Evolutionary conservation across 2,113 vertebrate genomes (phyloP), one percentile per base, ranked within the genome.

Genomic region (Caranx melampygus): DNA sequence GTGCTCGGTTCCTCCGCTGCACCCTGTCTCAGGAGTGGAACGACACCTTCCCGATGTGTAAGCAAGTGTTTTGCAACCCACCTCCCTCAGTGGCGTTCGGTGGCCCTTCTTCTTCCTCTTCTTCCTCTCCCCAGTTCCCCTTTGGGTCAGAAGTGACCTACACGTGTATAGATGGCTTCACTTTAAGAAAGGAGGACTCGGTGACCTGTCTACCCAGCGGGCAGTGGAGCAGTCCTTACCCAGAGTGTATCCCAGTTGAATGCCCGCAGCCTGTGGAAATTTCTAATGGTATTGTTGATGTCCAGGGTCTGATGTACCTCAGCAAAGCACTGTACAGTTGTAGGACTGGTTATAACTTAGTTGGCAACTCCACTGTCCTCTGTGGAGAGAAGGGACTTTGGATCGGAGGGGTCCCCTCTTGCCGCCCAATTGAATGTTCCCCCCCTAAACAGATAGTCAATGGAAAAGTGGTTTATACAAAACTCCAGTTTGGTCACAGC

Each of bases 271-370:
- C 98, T 9, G 95, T 95, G 79, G 97, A 98, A 92, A 95, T 98
- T 82, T 91, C 84, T 34, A 95, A 98, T 0, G 97, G 98, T 20
- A 97, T 99, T 72, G 95, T 98, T 3, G 97, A 99, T 26, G 97
- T 98, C 7, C 98, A 99, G 84, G 98, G 98, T n/a, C 95, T 99
- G 60, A 97, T 97, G 84, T 99, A 98, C 85, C 97, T 99, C 67
- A 99, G 97, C 91, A 97, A 96, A 67, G 98, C 97, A 0, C 92
- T 97, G 35, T 99, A 99, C 77, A 97, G 96, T 3, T 99, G 98
- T 80, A 98, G 96, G 78, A 94, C 95, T 54, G 98, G 98, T 34
- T 98, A 96, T 68, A 94, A 96, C 26, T 86, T 99, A 58, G 81
- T 94, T 0, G 98, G 98, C 0, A 98, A 99, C 65, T 86, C 95